These are phyloP conservation scores for Hyla sarda DNA, from an alignment of 2,113 vertebrate genomes.

Conservation along the genomic window DNA sequence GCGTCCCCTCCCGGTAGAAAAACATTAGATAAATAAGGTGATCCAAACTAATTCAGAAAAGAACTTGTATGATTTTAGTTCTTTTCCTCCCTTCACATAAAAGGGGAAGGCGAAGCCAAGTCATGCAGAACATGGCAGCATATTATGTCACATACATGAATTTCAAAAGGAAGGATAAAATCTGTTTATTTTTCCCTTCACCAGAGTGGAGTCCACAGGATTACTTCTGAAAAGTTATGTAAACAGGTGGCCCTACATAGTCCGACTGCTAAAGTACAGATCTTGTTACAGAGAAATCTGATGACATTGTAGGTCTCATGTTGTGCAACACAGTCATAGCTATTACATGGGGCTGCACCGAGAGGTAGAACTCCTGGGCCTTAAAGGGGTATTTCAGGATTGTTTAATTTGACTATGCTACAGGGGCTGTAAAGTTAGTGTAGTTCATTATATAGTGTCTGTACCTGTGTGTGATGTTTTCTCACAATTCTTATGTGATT, in stretches of 20 bases:
- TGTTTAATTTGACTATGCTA: no score
- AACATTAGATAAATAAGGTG: no score
- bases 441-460: no score
- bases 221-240: constrained; percentile 33
- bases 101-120: neutral
- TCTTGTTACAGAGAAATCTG: constrained; percentile 15
- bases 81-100: neutral
- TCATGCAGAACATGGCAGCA: neutral
- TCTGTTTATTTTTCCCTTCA: constrained; percentile 44
- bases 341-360: neutral
- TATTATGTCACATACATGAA: constrained; percentile 18
- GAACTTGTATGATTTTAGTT: neutral
- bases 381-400: no score
- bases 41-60: no score
- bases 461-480: no score
- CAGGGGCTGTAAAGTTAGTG: no score
- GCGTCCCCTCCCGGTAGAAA: no score
- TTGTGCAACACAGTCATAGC: neutral
- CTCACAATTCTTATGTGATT: no score
- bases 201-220: neutral
- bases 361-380: neutral
- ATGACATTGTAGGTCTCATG: neutral
- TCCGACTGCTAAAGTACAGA: neutral
- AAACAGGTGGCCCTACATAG: constrained; percentile 31
- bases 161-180: constrained; percentile 30